Percentiles rank a stretch among this genome's conserved stretches.
phyloP scores from a whole-genome alignment of 2,888 invertebrate genomes.

The Ischnus inquisitorius region DNA sequence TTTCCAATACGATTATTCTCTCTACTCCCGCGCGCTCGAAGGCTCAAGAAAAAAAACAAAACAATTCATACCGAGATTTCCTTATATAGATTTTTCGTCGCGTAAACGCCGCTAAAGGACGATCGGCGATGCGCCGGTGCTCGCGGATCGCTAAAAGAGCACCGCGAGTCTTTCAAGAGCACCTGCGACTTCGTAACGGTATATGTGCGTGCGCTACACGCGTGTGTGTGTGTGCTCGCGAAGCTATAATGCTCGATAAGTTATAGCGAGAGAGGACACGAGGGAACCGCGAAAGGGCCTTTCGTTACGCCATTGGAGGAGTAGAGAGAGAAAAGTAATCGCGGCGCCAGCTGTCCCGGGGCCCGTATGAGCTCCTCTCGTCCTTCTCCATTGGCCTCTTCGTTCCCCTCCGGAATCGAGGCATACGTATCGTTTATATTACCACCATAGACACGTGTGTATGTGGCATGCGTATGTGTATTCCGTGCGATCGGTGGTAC shows the following conservation, averaged over 20 bases:
- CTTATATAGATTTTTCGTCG: conserved; percentile 29
- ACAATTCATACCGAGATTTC: conserved; percentile 11
- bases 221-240: conserved; percentile 4
- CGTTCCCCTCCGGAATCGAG: conserved; percentile 26
- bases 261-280: conserved; percentile 54
- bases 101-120: conserved; percentile 38
- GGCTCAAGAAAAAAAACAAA: conserved; percentile 7
- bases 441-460: neutral
- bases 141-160: conserved; percentile 1
- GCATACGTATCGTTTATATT: conserved; percentile 27
- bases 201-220: conserved; percentile 16
- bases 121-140: conserved; percentile 21
- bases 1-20: neutral
- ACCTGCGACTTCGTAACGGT: conserved; percentile 64
- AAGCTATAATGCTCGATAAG: conserved; percentile 50
- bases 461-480: neutral
- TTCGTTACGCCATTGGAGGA: conserved; percentile 64
- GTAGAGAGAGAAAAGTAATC: conserved; percentile 62
- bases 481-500: conserved; percentile 21
- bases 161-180: conserved; percentile 58
- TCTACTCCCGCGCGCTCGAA: neutral
- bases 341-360: conserved; percentile 71
- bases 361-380: conserved; percentile 60
- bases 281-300: conserved; percentile 55
- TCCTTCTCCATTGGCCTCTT: conserved; percentile 38